Percentiles rank a stretch among this genome's conserved stretches.
Evolutionary conservation across 2,888 invertebrate species (phyloP).

Genomic region (Bugula neritina): DNA sequence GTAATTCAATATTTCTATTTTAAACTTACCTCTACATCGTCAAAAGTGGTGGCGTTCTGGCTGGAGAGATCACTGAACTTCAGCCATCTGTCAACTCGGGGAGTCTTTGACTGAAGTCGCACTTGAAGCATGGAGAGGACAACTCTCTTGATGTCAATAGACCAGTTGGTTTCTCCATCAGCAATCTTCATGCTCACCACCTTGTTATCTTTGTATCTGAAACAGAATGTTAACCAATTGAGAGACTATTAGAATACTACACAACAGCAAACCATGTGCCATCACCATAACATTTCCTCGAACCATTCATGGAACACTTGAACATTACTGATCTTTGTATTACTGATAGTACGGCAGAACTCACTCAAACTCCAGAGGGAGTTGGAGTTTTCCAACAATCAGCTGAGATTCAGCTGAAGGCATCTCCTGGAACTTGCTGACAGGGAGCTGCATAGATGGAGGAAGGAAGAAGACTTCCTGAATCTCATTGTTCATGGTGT

Average conservation of each 20-base stretch:
- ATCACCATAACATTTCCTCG: too few relatives aligned
- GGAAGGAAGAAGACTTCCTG: neutral
- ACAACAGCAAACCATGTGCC: too few relatives aligned
- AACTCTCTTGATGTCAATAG: slow-evolving; percentile 54
- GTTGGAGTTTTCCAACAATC: slow-evolving; percentile 4
- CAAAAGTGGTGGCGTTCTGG: neutral
- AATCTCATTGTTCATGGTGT: neutral
- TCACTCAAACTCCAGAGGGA: neutral
- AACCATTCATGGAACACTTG: too few relatives aligned
- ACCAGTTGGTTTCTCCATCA: slow-evolving; percentile 45
- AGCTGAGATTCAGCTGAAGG: neutral
- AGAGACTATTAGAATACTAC: too few relatives aligned
- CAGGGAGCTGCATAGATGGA: neutral
- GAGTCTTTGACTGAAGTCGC: neutral
- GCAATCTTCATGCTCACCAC: slow-evolving; percentile 40
- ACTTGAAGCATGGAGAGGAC: slow-evolving; percentile 33
- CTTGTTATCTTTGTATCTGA: slow-evolving; percentile 34
- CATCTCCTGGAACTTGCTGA: neutral
- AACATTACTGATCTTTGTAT: too few relatives aligned
- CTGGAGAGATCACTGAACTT: neutral
- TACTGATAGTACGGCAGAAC: too few relatives aligned
- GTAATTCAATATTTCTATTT: too few relatives aligned
- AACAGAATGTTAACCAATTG: too few relatives aligned
- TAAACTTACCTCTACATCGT: neutral
- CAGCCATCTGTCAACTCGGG: neutral